Percentiles rank a stretch among this genome's conserved stretches.
These are phyloP conservation scores for Carollia perspicillata DNA, from an alignment of 2,113 vertebrate species.

Conservation along the genomic window DNA sequence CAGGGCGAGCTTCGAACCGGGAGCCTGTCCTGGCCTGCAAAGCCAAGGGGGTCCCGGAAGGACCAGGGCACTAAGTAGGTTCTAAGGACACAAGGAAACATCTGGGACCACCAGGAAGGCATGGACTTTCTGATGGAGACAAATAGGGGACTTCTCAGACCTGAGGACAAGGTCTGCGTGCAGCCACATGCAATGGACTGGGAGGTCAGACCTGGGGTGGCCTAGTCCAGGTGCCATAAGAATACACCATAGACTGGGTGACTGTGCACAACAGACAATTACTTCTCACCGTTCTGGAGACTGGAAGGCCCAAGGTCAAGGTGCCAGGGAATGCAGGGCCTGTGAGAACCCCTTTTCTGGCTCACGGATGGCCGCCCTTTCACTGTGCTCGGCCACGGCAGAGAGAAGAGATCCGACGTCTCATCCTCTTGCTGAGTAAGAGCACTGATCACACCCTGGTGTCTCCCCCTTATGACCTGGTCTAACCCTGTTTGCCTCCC, in stretches of 20 bases:
- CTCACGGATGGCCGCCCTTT: too few relatives aligned
- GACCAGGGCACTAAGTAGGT: rapidly evolving
- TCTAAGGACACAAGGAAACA: not conserved
- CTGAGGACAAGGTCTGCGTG: rapidly evolving
- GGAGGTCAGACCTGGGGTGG: not conserved
- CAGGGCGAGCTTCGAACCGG: rapidly evolving
- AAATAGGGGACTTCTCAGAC: too few relatives aligned
- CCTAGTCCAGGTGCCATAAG: too few relatives aligned
- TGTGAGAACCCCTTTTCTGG: too few relatives aligned
- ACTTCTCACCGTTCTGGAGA: too few relatives aligned
- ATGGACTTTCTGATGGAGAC: rapidly evolving
- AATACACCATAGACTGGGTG: too few relatives aligned
- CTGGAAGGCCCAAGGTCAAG: too few relatives aligned
- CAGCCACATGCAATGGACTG: rapidly evolving
- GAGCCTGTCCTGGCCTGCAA: not conserved
- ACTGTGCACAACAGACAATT: too few relatives aligned
- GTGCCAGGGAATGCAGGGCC: too few relatives aligned
- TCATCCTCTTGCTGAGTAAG: not conserved
- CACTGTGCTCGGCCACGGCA: too few relatives aligned
- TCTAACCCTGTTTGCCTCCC: not conserved
- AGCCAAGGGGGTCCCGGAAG: not conserved
- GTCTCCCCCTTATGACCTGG: too few relatives aligned
- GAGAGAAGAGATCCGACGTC: not conserved
- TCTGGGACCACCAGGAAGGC: not conserved
- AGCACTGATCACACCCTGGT: too few relatives aligned